Percentiles rank a stretch among this genome's conserved stretches.
Evolutionary conservation across 1,140 invertebrate species (phyloP).

Genomic region (Drosophila santomea): DNA sequence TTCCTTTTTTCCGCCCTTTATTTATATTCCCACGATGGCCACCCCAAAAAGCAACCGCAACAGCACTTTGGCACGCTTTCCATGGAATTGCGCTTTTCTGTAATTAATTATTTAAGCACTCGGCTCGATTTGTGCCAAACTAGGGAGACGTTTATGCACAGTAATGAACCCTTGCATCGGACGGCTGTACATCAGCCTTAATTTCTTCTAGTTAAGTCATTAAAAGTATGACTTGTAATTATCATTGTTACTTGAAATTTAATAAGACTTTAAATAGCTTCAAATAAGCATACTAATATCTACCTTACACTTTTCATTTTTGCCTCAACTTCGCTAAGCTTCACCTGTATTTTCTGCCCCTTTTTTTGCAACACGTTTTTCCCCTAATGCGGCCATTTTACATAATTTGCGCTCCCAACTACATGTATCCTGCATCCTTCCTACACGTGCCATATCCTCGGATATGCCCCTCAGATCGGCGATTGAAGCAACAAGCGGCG

Average conservation of each 20-base stretch:
- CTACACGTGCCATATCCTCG: slow-evolving; percentile 13
- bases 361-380: slow-evolving; percentile 15
- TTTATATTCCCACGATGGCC: slow-evolving; percentile 32
- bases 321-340: not conserved
- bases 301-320: not conserved
- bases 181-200: no score
- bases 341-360: not conserved
- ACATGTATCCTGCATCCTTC: slow-evolving; percentile 1
- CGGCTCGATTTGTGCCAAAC: slow-evolving; percentile 25
- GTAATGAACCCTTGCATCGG: not conserved
- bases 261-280: not conserved
- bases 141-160: slow-evolving; percentile 8
- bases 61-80: slow-evolving; percentile 8
- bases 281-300: no score
- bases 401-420: slow-evolving; percentile 31
- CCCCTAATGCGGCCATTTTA: slow-evolving; percentile 38
- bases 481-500: slow-evolving; percentile 34
- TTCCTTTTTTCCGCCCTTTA: slow-evolving; percentile 2
- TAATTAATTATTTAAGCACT: slow-evolving; percentile 40
- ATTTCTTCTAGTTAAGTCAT: no score
- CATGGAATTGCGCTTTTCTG: slow-evolving; percentile 28
- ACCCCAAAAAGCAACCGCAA: slow-evolving; percentile 5
- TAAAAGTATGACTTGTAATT: no score
- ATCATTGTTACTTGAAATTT: not conserved
- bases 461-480: slow-evolving; percentile 1